Evolutionary conservation across 2,113 vertebrate species (phyloP).

Genomic region (Poecile atricapillus): DNA sequence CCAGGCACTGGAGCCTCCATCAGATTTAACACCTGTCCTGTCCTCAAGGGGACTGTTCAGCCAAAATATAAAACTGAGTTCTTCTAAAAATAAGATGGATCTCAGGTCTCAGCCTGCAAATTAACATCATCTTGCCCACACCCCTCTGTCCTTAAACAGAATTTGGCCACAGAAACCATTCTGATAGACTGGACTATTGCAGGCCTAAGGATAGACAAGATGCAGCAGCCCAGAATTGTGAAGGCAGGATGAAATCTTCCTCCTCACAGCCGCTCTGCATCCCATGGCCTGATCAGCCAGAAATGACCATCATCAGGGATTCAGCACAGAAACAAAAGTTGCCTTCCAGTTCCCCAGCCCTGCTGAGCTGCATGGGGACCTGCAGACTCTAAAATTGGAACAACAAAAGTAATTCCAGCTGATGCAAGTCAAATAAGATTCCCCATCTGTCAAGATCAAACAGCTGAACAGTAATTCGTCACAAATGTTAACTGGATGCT

Average conservation of each 20-base stretch:
- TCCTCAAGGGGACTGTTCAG: neutral
- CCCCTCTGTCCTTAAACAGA: neutral
- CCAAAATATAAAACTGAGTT: neutral
- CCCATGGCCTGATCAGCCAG: neutral
- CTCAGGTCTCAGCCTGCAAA: neutral
- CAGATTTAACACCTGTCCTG: neutral
- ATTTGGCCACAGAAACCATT: neutral
- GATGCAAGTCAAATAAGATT: slow-evolving; percentile 24
- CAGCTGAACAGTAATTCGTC: neutral
- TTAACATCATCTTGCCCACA: neutral
- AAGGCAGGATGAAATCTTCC: neutral
- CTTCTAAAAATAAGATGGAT: neutral
- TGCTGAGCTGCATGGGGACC: neutral
- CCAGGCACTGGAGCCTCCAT: neutral
- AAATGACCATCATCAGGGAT: neutral
- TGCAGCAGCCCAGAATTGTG: neutral
- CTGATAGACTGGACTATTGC: fast-evolving
- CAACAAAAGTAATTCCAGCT: slow-evolving; percentile 33
- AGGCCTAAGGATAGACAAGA: neutral
- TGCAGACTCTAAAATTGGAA: neutral
- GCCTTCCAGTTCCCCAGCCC: neutral
- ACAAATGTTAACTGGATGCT: neutral
- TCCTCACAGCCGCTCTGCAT: neutral
- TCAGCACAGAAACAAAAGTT: neutral
- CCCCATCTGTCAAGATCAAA: slow-evolving; percentile 38